Base-by-base conservation (phyloP, 2,888 invertebrate species). In the Acrobasis repandana region DNA sequence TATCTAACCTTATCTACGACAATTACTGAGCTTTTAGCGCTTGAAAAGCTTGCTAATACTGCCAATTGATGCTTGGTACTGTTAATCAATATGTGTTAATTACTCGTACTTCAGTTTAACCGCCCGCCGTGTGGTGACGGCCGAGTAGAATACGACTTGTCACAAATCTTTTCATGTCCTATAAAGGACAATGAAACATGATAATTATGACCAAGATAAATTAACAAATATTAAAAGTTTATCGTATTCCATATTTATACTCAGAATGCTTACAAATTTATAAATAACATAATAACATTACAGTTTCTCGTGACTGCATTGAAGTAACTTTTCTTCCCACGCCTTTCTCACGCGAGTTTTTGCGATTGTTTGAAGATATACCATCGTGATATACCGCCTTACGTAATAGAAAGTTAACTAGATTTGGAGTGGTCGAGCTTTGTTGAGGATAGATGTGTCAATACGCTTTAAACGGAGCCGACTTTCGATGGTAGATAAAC, bases 361-460 rank as follows among this genome's bases (percentile, higher is more conserved):
- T 38, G 16, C 38, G 38, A 38, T 54, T 18, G 33, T 36, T 9
- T 16, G 14, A 38, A 38, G 38, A 18, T 38, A 18, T 20, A 9
- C 10, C 8, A 10, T 54, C 54, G 54, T 54, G 54, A 54, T 54
- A 54, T 54, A 54, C 54, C 54, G 38, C 38, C 18, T 54, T 54
- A 54, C 20, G 54, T 38, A 54, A 54, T 38, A 38, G 54, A 54
- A 54, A 54, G 54, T 54, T 54, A 54, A 43, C 54, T 54, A 43
- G 54, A 54, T 54, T 54, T 43, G 54, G 54, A 36, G 34, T 15
- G 9, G 16, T 34, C 15, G 16, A 36, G 52, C 54, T 54, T 54
- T 38, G 11, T 38, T 9, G 16, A 4, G 14, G 8, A 38, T 54
- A 54, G 52, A 54, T 54, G 54, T 38, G 38, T 54, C 54, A 38